Conservation (phyloP, 2,113 vertebrate species). For the Saimiri boliviensis region DNA sequence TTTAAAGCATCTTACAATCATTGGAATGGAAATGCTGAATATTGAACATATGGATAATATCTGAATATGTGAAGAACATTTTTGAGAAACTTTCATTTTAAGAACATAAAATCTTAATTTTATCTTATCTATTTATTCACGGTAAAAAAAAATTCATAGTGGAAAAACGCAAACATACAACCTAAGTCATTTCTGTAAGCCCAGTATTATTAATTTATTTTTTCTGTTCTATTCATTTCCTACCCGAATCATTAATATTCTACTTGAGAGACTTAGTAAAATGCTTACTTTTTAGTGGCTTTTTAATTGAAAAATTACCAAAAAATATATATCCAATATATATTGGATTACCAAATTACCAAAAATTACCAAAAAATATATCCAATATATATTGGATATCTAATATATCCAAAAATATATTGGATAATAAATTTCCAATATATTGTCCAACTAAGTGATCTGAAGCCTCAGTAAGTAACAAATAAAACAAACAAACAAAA, state of each 20-base stretch:
- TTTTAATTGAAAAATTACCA: background rate
- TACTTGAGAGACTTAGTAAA: background rate
- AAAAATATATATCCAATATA: background rate
- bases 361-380: no score
- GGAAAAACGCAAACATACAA: background rate
- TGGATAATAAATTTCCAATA: slow-evolving; percentile 20
- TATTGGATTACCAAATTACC: no score
- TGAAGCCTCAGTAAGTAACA: background rate
- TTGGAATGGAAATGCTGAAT: background rate
- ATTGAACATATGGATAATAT: background rate
- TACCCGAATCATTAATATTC: background rate
- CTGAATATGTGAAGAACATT: background rate
- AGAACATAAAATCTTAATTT: slow-evolving; percentile 12
- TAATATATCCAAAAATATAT: no score
- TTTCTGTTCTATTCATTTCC: background rate
- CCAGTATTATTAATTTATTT: background rate
- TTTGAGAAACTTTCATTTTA: background rate
- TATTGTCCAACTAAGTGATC: background rate
- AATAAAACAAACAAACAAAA: background rate
- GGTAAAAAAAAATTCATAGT: background rate
- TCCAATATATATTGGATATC: no score
- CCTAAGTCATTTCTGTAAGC: background rate
- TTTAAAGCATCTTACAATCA: slow-evolving; percentile 1
- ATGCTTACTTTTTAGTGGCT: background rate
- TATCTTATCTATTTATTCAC: background rate